A percentile compares a stretch with the other conserved stretches of the same genome.
Conservation (phyloP, 2,797 vertebrate species). For the Poeciliopsis presidionis region DNA sequence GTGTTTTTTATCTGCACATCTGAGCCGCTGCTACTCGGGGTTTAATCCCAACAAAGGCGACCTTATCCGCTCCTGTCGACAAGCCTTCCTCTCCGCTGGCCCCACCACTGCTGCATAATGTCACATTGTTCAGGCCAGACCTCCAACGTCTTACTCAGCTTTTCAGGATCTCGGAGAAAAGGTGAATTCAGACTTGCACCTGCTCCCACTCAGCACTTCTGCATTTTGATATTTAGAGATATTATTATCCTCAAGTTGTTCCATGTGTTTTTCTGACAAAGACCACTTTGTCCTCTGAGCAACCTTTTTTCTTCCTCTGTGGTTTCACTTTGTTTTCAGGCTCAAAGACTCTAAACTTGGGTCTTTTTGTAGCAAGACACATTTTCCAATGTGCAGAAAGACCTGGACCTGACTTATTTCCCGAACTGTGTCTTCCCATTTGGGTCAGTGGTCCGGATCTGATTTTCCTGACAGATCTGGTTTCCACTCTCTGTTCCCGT, state of each 20-base stretch:
- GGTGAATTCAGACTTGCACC: constrained; percentile 40
- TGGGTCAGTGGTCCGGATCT: neutral
- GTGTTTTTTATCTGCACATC: constrained; percentile 73
- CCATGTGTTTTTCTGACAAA: constrained; percentile 50
- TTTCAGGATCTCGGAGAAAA: constrained; percentile 38
- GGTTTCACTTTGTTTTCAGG: constrained; percentile 15
- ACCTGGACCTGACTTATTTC: neutral
- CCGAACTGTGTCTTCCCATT: neutral
- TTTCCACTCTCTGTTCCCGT: neutral
- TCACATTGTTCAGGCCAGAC: constrained; percentile 48
- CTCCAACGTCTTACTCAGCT: constrained; percentile 39
- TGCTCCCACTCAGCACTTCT: constrained; percentile 46
- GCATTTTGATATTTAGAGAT: constrained; percentile 44
- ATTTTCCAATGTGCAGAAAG: neutral
- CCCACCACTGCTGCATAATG: constrained; percentile 41
- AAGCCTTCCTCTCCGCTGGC: constrained; percentile 22
- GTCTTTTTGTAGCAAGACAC: neutral
- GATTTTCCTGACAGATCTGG: constrained; percentile 1
- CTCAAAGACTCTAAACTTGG: neutral
- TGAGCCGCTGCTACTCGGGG: constrained; percentile 55
- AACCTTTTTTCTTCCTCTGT: neutral
- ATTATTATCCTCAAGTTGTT: constrained; percentile 39
- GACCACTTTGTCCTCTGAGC: constrained; percentile 31
- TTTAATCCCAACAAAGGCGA: constrained; percentile 61
- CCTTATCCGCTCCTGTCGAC: constrained; percentile 59